Base-by-base conservation (phyloP, 2,113 vertebrate genomes). In the Abramis brama region DNA sequence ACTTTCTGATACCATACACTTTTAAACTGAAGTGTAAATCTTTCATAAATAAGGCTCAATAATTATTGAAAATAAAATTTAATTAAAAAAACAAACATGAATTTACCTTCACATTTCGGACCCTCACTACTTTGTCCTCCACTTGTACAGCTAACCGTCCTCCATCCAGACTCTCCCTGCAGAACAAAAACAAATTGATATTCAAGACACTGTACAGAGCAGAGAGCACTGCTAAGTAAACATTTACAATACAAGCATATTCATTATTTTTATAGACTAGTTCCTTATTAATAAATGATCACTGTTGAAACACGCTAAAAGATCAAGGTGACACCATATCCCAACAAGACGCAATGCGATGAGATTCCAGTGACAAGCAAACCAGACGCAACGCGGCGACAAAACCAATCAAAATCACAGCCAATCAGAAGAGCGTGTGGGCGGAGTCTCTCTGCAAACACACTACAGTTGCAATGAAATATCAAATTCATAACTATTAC, bases 91-190 rank as follows among this genome's bases (percentile, higher is more conserved):
- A 21, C 17, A 6, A 36, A 57, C 9, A 39, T 60, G 21, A 81
- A 88, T 94, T 92, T 94, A 99, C 98, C 97, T 98, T 99, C 87
- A 95, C 88, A 90, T 98, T 98, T 92, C 88, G 96, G 85, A 99
- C 93, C 93, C 94, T 97, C 47, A 96, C 94, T 88, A 96, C 93
- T 91, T 96, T 99, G 87, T 96, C 96, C 87, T 98, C 96, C 92
- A 98, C 94, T 93, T 97, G 95, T 84, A 99, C 94, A 11, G 97
- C 96, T 66, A 98, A 92, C 93, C 84, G 94, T 91, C 95, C 96
- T 90, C 95, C 97, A 88, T 97, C 96, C 78, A 94, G 91, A 76
- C 71, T 94, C 92, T 99, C 98, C 92, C 98, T 99, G 93, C 73
- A 91, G 91, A 64, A 43, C 91, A 87, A 27, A 36, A 47, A 45